Percentiles rank a stretch among this genome's conserved stretches.
Evolutionary conservation across 2,113 vertebrate species (phyloP).

Genomic region (Lepus americanus): DNA sequence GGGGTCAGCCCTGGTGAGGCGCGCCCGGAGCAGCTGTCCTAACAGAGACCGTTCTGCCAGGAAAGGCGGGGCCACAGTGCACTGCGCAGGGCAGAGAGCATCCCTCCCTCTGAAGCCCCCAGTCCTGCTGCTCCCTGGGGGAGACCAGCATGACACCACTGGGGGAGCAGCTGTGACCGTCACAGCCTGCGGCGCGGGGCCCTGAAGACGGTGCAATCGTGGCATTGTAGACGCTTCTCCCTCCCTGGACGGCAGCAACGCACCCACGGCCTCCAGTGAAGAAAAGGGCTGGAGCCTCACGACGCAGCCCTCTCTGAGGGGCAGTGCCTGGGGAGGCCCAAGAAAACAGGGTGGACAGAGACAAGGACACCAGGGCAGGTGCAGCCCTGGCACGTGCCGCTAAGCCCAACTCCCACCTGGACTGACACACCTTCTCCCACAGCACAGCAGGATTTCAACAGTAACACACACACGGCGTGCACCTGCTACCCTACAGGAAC

Average conservation of each 20-base stretch:
- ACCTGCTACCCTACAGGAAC: neutral
- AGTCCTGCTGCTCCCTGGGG: neutral
- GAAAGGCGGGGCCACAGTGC: too few species aligned
- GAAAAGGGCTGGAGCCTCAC: neutral
- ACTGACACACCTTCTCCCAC: neutral
- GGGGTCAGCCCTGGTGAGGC: neutral
- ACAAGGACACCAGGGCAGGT: accelerated
- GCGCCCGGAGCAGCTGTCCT: neutral
- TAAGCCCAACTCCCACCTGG: neutral
- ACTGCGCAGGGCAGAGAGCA: too few species aligned
- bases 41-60: neutral
- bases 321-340: neutral
- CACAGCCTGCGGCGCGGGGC: neutral
- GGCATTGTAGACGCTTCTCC: too few species aligned
- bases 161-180: neutral
- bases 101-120: too few species aligned
- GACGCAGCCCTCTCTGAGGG: neutral
- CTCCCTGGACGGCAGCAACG: too few species aligned
- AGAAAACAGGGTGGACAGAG: neutral
- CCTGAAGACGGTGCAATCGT: too few species aligned
- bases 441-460: neutral
- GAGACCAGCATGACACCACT: accelerated
- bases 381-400: accelerated
- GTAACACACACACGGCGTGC: too few species aligned
- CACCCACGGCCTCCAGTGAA: neutral